These are phyloP conservation scores for Netelia fuscicornis DNA, from an alignment of 2,888 invertebrate genomes.

Conservation along the genomic window DNA sequence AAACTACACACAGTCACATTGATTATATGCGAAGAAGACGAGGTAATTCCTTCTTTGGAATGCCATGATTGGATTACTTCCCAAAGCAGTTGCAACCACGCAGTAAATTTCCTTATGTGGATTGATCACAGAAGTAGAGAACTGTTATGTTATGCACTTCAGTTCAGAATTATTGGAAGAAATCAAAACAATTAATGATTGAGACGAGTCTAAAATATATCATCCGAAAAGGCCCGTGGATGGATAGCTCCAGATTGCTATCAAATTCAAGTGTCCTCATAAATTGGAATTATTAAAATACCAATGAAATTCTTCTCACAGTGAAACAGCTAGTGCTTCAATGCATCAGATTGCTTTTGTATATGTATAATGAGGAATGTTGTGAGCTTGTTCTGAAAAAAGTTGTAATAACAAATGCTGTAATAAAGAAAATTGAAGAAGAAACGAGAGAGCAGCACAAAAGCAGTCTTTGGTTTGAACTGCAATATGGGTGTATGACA, in stretches of 20 bases:
- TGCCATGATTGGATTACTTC: not conserved
- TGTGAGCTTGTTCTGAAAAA: not conserved
- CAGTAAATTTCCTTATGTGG: constrained; percentile 64
- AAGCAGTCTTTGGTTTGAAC: constrained; percentile 73
- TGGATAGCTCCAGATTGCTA: not conserved
- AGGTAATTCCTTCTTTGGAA: not conserved
- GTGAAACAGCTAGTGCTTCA: not conserved
- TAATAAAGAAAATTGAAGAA: not conserved
- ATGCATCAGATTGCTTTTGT: not conserved
- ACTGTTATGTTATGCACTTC: constrained; percentile 58
- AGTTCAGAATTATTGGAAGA: constrained; percentile 69
- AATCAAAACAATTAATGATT: constrained; percentile 60
- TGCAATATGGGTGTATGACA: constrained; percentile 77
- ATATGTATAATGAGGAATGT: not conserved
- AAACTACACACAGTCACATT: not conserved
- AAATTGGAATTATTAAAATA: not conserved
- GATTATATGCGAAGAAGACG: not conserved
- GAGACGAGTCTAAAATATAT: constrained; percentile 67
- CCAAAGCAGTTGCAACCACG: constrained; percentile 64
- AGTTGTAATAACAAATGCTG: too few relatives aligned
- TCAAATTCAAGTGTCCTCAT: too few relatives aligned
- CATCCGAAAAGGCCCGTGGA: constrained; percentile 32
- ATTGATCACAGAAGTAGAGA: constrained; percentile 64
- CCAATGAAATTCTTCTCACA: not conserved
- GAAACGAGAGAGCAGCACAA: not conserved